Base-by-base conservation (phyloP, 2,113 vertebrate species). In the Myodes glareolus region DNA sequence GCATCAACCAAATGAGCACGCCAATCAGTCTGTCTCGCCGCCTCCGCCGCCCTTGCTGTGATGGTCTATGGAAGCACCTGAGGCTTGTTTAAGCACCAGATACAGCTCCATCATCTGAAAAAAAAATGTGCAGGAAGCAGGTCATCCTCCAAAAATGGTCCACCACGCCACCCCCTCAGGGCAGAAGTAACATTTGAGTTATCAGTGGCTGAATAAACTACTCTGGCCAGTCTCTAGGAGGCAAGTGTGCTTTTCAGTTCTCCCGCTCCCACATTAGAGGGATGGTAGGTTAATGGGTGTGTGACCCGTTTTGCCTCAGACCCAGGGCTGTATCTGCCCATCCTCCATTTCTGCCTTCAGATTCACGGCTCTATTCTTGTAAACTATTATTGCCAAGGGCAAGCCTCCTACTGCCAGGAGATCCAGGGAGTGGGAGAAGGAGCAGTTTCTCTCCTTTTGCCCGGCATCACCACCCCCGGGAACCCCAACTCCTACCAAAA, bases 1-100 rank as follows among this genome's bases (percentile, higher is more conserved):
- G 33, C 0, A 1, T 7, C 63, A 52, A 65, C 12, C 5, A 65
- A 25, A 29, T 7, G 39, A 0, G 39, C 73, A 1, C 0, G 25
- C 10, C 31, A 2, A 19, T 93, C 85, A 8, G 33, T 82, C 70
- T 85, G 33, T 25, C 47, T 68, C 0, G 3, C 0, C 3, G 45
- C 36, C 76, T 29, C 45, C 7, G 2, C 3, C 12, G 11, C 27
- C 29, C 36, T 61, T 39, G 29, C 31, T 1, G 21, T 19, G 31
- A 52, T 9, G 6, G 2, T 67, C 76, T 78, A 50, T 88, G 6
- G 27, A 75, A 73, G 86, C 39, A 47, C 4, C 45, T 68, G 36
- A 36, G 2, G 50, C 12, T 58, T 14, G 3, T 6, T 63, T 75
- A 93, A 92, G 45, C 55, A 33, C 33, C 25, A 21, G 86, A 76